A percentile compares a stretch with the other conserved stretches of the same genome.
Evolutionary conservation across 2,113 vertebrate genomes (phyloP).

Genomic region (Oncorhynchus masou): DNA sequence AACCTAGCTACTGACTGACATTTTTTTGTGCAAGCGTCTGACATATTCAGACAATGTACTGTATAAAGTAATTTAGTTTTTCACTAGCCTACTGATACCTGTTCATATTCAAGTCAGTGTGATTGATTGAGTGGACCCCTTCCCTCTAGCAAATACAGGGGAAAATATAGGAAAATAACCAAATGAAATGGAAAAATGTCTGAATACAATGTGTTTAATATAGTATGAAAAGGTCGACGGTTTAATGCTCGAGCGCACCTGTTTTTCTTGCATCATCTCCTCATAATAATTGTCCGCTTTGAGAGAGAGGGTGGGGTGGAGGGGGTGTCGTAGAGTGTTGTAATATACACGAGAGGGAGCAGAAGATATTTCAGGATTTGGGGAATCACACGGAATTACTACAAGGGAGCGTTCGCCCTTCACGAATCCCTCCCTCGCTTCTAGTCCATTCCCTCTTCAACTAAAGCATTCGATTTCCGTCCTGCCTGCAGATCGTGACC

Average conservation of each 20-base stretch:
- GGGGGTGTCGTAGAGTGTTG: background rate
- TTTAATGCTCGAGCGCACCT: background rate
- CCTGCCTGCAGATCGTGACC: constrained; percentile 47
- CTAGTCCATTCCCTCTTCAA: constrained; percentile 1
- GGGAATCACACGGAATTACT: constrained; percentile 57
- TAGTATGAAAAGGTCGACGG: background rate
- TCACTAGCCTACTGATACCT: no score
- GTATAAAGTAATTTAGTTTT: no score
- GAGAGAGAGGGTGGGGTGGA: background rate
- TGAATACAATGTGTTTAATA: background rate
- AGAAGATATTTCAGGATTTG: constrained; percentile 25
- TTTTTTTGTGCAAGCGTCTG: no score
- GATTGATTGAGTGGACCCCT: no score
- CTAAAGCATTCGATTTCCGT: constrained; percentile 15
- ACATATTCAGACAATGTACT: no score
- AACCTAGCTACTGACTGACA: no score
- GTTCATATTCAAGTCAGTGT: no score
- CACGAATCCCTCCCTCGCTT: constrained; percentile 50
- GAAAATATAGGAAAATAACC: background rate
- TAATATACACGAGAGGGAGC: background rate
- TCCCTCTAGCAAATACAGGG: no score
- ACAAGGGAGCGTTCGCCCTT: constrained; percentile 63
- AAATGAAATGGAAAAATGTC: background rate
- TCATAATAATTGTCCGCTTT: background rate
- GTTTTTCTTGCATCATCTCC: background rate